Conservation (phyloP, 2,888 invertebrate genomes). For the Dynastes maya region DNA sequence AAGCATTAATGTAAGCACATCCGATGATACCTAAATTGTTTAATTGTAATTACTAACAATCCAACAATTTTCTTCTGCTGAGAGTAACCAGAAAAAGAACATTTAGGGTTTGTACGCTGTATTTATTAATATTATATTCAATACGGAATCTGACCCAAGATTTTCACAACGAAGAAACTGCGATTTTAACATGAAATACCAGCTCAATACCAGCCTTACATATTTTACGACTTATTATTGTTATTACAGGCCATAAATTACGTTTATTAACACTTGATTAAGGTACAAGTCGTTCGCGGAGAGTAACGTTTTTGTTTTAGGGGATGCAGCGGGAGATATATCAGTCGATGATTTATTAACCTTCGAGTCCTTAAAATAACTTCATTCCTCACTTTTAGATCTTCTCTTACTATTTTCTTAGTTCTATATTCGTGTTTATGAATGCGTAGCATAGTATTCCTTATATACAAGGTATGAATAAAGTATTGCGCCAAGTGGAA, state of each 20-base stretch:
- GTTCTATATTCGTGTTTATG: not conserved
- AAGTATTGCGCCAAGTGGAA: too few relatives aligned
- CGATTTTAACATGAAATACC: constrained; percentile 23
- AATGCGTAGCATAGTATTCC: too few relatives aligned
- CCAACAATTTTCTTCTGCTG: not conserved
- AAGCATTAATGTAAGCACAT: too few relatives aligned
- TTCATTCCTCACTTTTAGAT: constrained; percentile 28
- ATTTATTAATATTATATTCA: too few relatives aligned
- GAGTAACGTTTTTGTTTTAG: constrained; percentile 12
- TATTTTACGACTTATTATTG: constrained; percentile 45
- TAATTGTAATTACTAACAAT: not conserved
- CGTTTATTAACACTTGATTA: constrained; percentile 50
- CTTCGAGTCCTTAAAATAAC: constrained; percentile 33
- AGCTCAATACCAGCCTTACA: constrained; percentile 33
- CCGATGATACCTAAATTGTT: constrained; percentile 1
- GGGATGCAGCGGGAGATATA: constrained; percentile 26
- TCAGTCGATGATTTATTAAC: constrained; percentile 26
- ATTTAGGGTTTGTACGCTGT: too few relatives aligned
- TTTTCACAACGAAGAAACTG: not conserved
- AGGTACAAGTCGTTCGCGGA: constrained; percentile 27
- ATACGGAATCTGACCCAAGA: too few relatives aligned
- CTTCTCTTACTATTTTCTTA: not conserved
- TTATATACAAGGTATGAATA: too few relatives aligned
- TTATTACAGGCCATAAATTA: constrained; percentile 49
- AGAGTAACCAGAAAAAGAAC: not conserved